Percentiles rank a stretch among this genome's conserved stretches.
Evolutionary conservation across 2,888 invertebrate genomes (phyloP).

Genomic region (Cetonia aurata): DNA sequence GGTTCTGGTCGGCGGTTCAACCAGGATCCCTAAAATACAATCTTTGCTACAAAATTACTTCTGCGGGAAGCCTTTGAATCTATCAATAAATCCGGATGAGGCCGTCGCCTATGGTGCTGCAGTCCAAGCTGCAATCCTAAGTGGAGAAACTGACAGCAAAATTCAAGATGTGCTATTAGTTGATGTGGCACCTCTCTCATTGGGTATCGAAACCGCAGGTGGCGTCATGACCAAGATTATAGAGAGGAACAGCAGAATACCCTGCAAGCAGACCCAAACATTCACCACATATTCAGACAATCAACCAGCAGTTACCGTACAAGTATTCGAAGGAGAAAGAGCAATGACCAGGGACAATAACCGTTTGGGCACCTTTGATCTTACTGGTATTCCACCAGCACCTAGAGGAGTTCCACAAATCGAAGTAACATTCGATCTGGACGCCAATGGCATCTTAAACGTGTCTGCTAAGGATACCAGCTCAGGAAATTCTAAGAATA

Average conservation of each 20-base stretch:
- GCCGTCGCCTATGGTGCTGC: conserved; percentile 65
- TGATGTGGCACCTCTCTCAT: conserved; percentile 77
- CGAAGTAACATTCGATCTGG: conserved; percentile 76
- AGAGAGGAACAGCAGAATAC: conserved; percentile 71
- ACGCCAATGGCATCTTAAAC: conserved; percentile 65
- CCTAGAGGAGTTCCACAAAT: conserved; percentile 78
- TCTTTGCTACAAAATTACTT: conserved; percentile 81
- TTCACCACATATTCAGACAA: conserved; percentile 80
- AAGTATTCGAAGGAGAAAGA: conserved; percentile 79
- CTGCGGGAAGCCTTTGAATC: conserved; percentile 68
- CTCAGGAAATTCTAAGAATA: conserved; percentile 75
- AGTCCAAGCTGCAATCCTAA: conserved; percentile 62
- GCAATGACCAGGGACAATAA: conserved; percentile 86
- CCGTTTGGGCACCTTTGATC: conserved; percentile 74
- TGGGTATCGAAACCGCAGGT: conserved; percentile 84
- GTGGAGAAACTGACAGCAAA: conserved; percentile 71
- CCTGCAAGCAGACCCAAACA: conserved; percentile 67
- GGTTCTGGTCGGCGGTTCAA: conserved; percentile 86
- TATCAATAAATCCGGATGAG: conserved; percentile 64
- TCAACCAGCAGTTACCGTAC: conserved; percentile 73
- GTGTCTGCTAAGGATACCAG: conserved; percentile 72
- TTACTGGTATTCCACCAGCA: conserved; percentile 78
- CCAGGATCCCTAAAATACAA: conserved; percentile 84
- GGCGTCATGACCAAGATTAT: conserved; percentile 81
- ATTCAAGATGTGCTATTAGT: conserved; percentile 81